A percentile compares a stretch with the other conserved stretches of the same genome.
Evolutionary conservation across 1,140 invertebrate species (phyloP).

Genomic region (Caerostris extrusa): DNA sequence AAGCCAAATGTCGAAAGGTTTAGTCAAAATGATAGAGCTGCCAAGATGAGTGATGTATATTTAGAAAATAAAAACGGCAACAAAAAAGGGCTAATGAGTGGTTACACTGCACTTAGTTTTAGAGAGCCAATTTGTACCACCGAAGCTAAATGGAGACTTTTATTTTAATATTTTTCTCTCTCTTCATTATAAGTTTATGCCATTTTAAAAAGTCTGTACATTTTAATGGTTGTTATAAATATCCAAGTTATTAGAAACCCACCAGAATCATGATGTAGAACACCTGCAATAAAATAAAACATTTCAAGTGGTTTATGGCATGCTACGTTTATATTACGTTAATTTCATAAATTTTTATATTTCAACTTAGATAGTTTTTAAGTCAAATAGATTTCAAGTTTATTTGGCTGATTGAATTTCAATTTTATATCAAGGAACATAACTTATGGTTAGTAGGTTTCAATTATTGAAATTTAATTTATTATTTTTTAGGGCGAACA

Average conservation of each 20-base stretch:
- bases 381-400: no score
- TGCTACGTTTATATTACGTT: no score
- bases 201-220: background rate
- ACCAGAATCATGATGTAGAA: background rate
- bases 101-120: slow-evolving; percentile 11
- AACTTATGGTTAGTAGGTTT: no score
- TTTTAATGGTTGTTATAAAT: slow-evolving; percentile 29
- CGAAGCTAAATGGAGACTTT: background rate
- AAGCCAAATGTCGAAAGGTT: slow-evolving; percentile 46
- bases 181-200: background rate
- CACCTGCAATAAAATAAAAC: background rate
- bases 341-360: no score
- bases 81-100: slow-evolving; percentile 28
- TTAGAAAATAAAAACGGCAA: background rate
- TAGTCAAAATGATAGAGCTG: slow-evolving; percentile 11
- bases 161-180: background rate
- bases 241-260: background rate
- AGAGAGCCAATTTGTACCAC: slow-evolving; percentile 49
- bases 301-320: background rate
- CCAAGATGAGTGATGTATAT: background rate
- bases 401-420: no score
- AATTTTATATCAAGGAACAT: no score
- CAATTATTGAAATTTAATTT: no score
- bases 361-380: no score
- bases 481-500: no score